Conservation (phyloP, 2,888 invertebrate genomes). For the Lasiommata megera region DNA sequence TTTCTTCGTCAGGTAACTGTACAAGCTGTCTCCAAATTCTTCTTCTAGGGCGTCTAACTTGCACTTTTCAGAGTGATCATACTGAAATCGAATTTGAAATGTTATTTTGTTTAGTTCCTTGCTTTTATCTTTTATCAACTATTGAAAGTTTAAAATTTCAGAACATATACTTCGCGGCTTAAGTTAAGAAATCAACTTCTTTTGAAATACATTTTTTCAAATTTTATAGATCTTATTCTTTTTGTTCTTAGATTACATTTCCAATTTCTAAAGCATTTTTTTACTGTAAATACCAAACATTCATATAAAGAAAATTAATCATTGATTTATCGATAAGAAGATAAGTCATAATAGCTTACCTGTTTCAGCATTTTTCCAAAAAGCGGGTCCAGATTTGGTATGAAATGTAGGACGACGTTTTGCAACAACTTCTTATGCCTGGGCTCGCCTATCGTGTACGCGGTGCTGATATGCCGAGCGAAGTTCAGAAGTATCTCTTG, state of each 20-base stretch:
- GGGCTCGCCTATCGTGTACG: slow-evolving; percentile 85
- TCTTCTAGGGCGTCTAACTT: slow-evolving; percentile 58
- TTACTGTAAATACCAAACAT: too few species aligned
- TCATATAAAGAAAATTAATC: too few species aligned
- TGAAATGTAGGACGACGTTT: slow-evolving; percentile 88
- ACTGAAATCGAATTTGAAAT: slow-evolving; percentile 22
- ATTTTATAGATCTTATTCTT: too few species aligned
- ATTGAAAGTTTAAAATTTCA: too few species aligned
- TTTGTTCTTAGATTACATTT: too few species aligned
- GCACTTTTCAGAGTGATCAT: slow-evolving; percentile 58
- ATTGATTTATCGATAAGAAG: too few species aligned
- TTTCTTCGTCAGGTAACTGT: slow-evolving; percentile 67
- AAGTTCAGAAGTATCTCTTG: slow-evolving; percentile 92
- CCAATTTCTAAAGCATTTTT: too few species aligned
- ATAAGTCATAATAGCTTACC: neutral
- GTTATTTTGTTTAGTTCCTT: neutral
- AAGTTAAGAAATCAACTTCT: too few species aligned
- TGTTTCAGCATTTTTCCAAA: slow-evolving; percentile 52
- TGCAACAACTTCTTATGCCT: slow-evolving; percentile 84
- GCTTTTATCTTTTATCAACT: neutral
- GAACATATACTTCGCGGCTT: too few species aligned
- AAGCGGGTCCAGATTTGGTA: slow-evolving; percentile 82
- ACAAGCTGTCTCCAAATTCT: slow-evolving; percentile 86
- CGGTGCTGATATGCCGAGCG: slow-evolving; percentile 89
- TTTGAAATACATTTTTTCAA: too few species aligned